Evolutionary conservation across 2,888 invertebrate species (phyloP).

Genomic region (Chymomyza amoena): DNA sequence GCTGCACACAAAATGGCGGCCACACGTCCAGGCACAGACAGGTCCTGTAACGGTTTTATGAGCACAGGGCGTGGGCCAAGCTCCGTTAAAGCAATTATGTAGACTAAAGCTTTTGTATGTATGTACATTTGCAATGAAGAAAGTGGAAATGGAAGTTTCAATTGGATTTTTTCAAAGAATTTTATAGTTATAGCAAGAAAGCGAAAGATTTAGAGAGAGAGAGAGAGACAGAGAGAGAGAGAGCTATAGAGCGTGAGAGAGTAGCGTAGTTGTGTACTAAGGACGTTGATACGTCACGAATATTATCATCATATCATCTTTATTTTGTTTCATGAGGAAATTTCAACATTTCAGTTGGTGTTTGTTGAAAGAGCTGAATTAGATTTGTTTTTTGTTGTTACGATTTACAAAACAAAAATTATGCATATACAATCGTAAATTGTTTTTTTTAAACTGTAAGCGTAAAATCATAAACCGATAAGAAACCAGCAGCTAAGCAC

Average conservation of each 20-base stretch:
- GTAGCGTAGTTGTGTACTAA: constrained; percentile 44
- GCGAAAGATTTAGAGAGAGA: constrained; percentile 13
- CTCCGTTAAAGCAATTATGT: constrained; percentile 12
- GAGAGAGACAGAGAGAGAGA: constrained; percentile 5
- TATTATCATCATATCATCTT: constrained; percentile 12
- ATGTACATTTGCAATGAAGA: neutral
- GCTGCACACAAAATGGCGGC: constrained; percentile 21
- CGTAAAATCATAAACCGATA: neutral
- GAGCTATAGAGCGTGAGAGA: constrained; percentile 7
- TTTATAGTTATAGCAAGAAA: constrained; percentile 10
- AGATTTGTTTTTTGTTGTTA: constrained; percentile 57
- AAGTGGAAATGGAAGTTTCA: neutral
- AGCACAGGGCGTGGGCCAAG: neutral
- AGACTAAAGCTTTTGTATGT: constrained; percentile 20
- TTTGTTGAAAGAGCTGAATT: constrained; percentile 78
- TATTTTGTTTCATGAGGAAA: constrained; percentile 70
- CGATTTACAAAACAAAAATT: constrained; percentile 24
- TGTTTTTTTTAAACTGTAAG: neutral
- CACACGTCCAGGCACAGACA: neutral
- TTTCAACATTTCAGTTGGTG: constrained; percentile 73
- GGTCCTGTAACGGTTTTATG: constrained; percentile 19
- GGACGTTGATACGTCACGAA: constrained; percentile 51
- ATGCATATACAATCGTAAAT: constrained; percentile 7
- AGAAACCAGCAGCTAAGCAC: neutral
- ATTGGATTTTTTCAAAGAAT: constrained; percentile 6